phyloP scores from a whole-genome alignment of 2,888 invertebrate species.

The Caenorhabditis sp. region DNA sequence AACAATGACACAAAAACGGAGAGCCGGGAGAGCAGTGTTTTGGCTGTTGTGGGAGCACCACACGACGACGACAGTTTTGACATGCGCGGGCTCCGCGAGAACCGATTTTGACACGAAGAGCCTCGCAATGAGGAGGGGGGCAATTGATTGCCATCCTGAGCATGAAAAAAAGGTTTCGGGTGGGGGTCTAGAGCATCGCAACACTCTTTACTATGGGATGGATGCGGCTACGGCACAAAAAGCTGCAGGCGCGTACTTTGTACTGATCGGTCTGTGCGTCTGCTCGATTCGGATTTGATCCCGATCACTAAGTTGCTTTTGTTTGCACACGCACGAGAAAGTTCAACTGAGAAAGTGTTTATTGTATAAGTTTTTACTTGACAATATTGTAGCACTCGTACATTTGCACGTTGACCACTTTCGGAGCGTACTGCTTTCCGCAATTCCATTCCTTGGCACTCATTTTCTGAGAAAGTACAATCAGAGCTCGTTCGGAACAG shows the following conservation, averaged over 20 bases:
- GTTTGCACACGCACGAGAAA: no score
- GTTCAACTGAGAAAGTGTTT: no score
- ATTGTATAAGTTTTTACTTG: conserved; percentile 4
- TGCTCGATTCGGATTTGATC: not conserved
- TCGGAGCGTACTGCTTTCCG: conserved; percentile 23
- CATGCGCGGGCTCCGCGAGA: conserved; percentile 26
- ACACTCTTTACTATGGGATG: conserved; percentile 8
- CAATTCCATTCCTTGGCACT: conserved; percentile 42
- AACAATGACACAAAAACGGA: conserved; percentile 10
- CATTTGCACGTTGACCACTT: conserved; percentile 33
- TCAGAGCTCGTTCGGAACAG: no score
- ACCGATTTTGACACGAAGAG: conserved; percentile 29
- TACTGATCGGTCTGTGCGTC: conserved; percentile 15
- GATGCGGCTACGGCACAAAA: not conserved
- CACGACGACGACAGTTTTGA: conserved; percentile 49
- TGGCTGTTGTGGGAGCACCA: not conserved
- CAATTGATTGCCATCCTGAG: conserved; percentile 17
- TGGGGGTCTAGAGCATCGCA: not conserved
- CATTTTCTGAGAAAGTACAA: conserved; percentile 18
- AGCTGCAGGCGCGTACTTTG: conserved; percentile 21
- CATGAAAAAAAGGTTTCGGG: conserved; percentile 8
- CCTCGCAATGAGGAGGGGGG: not conserved
- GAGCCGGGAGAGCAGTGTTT: not conserved
- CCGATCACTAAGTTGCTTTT: not conserved
- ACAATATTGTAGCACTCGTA: conserved; percentile 37